These are phyloP conservation scores for Brachionus koreanus DNA, from an alignment of 1,140 invertebrate species.

Conservation along the genomic window DNA sequence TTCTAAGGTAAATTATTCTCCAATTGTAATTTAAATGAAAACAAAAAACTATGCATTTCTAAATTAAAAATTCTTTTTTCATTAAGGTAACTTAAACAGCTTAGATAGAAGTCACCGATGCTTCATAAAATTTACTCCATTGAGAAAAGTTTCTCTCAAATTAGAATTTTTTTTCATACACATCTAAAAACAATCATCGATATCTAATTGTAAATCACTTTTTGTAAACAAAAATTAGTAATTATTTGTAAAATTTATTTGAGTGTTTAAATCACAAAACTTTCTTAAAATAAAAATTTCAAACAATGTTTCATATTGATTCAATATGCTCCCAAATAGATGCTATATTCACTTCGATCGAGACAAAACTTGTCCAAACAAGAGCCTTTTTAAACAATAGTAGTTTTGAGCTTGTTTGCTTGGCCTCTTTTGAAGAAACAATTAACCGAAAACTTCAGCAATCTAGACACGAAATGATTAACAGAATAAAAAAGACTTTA, in stretches of 20 bases:
- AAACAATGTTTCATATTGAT: neutral
- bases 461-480: neutral
- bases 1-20: neutral
- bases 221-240: neutral
- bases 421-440: neutral
- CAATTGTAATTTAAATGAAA: neutral
- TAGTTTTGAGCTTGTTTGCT: neutral
- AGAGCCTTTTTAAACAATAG: neutral
- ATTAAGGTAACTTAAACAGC: neutral
- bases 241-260: neutral
- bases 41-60: neutral
- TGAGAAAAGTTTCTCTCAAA: neutral
- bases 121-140: neutral
- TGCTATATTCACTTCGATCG: neutral
- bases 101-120: neutral
- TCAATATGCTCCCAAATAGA: neutral
- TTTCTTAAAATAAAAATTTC: neutral
- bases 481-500: neutral
- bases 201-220: neutral
- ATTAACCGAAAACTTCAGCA: neutral
- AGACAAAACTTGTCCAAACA: neutral
- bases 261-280: neutral
- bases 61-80: neutral
- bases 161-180: neutral
- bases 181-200: neutral